Evolutionary conservation across 2,797 vertebrate species (phyloP).

Genomic region (Sebastes miniatus): DNA sequence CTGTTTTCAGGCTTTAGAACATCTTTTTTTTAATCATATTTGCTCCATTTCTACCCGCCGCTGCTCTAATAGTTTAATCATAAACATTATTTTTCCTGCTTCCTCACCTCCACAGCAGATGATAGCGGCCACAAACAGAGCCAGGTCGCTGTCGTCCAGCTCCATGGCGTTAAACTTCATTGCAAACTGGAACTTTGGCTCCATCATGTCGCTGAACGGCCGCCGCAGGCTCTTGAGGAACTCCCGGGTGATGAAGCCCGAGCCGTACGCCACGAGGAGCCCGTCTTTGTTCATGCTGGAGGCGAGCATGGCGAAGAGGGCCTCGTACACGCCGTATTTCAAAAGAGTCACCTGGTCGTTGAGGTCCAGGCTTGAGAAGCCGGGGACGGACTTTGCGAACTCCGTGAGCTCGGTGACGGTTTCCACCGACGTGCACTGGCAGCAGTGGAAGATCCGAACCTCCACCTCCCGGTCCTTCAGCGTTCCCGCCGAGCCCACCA

Average conservation of each 20-base stretch:
- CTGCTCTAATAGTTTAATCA: neutral
- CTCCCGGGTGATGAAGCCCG: constrained; percentile 94
- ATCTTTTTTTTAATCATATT: no score
- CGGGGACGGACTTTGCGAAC: constrained; percentile 96
- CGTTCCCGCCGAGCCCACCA: constrained; percentile 81
- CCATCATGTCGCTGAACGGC: constrained; percentile 97
- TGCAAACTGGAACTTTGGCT: constrained; percentile 98
- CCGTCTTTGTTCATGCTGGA: constrained; percentile 99
- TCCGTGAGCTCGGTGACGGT: constrained; percentile 95
- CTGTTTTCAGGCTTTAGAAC: no score
- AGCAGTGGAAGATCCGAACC: constrained; percentile 94
- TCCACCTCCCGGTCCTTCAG: constrained; percentile 92
- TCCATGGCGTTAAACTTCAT: constrained; percentile 96
- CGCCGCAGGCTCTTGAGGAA: constrained; percentile 95
- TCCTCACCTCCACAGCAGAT: constrained; percentile 97
- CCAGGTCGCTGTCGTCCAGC: constrained; percentile 94
- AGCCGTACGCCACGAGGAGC: constrained; percentile 92
- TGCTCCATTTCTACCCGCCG: no score
- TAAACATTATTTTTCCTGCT: neutral
- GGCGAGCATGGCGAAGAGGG: constrained; percentile 94
- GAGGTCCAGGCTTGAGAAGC: constrained; percentile 90
- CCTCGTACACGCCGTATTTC: constrained; percentile 96
- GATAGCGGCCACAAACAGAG: constrained; percentile 95
- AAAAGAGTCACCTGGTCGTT: constrained; percentile 96
- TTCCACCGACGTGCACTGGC: constrained; percentile 94